These are phyloP conservation scores for Euzetes globulus DNA, from an alignment of 2,888 invertebrate species.

Conservation along the genomic window DNA sequence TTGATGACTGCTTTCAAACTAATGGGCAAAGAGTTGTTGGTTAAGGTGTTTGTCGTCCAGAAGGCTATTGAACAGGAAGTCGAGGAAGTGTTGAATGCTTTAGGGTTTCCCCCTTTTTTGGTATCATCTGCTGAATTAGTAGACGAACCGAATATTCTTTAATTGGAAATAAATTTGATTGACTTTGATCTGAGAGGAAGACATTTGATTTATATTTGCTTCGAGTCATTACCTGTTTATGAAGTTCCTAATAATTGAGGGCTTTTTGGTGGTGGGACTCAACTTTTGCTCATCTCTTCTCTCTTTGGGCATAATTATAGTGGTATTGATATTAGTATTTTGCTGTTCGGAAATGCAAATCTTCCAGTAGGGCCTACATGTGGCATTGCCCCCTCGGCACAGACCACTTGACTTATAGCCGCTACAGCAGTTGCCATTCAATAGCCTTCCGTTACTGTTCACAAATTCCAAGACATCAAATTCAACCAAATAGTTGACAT, in stretches of 20 bases:
- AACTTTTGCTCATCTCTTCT: background rate
- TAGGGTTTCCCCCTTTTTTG: background rate
- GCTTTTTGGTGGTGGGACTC: conserved; percentile 27
- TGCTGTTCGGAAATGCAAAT: conserved; percentile 32
- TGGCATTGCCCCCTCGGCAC: conserved; percentile 35
- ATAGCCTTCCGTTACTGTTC: conserved; percentile 34
- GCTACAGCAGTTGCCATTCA: conserved; percentile 35
- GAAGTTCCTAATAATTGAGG: conserved; percentile 13
- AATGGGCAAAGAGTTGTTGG: background rate
- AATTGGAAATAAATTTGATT: background rate
- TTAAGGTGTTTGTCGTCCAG: conserved; percentile 30
- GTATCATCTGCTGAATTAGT: background rate
- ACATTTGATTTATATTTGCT: no score
- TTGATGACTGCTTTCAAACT: background rate
- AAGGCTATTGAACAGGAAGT: conserved; percentile 32
- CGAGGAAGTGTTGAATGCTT: conserved; percentile 1
- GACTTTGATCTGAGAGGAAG: background rate
- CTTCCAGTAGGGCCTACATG: conserved; percentile 36
- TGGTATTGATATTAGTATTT: background rate
- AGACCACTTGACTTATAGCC: conserved; percentile 32
- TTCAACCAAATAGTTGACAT: conserved; percentile 29
- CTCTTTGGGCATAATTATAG: conserved; percentile 23
- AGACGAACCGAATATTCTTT: conserved; percentile 6
- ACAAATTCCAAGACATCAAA: conserved; percentile 37
- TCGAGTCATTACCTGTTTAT: conserved; percentile 26